Evolutionary conservation across 2,888 invertebrate genomes (phyloP).

Genomic region (Carabus problematicus): DNA sequence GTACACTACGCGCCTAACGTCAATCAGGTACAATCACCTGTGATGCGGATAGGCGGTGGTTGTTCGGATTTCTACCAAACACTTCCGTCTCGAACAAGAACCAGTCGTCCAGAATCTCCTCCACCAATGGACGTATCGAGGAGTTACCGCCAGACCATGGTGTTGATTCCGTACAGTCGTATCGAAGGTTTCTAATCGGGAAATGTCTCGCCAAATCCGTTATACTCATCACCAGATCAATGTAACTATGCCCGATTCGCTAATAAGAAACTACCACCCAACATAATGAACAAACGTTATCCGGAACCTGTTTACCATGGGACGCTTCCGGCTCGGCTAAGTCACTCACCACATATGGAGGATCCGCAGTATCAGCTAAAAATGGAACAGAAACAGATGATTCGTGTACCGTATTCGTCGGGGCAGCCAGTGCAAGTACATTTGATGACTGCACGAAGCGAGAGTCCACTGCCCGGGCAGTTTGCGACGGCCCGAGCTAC

Average conservation of each 20-base stretch:
- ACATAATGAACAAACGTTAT: conserved; percentile 57
- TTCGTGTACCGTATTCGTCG: conserved; percentile 49
- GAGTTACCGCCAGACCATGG: conserved; percentile 72
- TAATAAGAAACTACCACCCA: conserved; percentile 53
- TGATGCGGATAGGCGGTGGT: conserved; percentile 53
- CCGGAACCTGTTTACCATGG: conserved; percentile 56
- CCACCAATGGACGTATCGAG: conserved; percentile 68
- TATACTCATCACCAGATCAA: conserved; percentile 49
- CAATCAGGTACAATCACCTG: conserved; percentile 52
- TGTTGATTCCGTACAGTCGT: conserved; percentile 71
- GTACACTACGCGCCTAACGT: conserved; percentile 51
- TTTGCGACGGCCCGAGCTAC: conserved; percentile 57
- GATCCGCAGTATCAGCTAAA: conserved; percentile 53
- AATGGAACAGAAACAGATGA: conserved; percentile 49
- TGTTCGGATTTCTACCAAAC: conserved; percentile 55
- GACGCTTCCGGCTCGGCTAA: conserved; percentile 49
- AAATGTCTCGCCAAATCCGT: conserved; percentile 50
- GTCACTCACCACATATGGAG: conserved; percentile 46
- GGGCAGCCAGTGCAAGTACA: conserved; percentile 50
- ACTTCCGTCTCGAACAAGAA: conserved; percentile 55
- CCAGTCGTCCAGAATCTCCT: conserved; percentile 71
- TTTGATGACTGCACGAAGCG: conserved; percentile 55
- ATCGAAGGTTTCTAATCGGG: conserved; percentile 55
- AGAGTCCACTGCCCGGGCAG: conserved; percentile 57
- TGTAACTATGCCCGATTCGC: conserved; percentile 52